A percentile compares a stretch with the other conserved stretches of the same genome.
Conservation (phyloP, 2,113 vertebrate genomes). For the Elgaria multicarinata region DNA sequence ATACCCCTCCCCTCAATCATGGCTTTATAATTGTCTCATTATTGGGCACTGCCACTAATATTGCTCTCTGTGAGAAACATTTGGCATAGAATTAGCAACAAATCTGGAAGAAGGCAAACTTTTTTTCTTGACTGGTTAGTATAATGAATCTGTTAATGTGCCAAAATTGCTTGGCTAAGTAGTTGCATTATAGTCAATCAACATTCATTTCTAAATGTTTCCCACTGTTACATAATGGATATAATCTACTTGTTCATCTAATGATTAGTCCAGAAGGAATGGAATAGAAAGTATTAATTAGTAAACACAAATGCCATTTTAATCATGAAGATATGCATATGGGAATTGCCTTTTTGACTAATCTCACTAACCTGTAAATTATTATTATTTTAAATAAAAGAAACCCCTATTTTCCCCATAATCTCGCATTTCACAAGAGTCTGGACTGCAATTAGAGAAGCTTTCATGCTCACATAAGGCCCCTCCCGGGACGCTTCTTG, state of each 20-base stretch:
- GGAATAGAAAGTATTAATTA: conserved; percentile 25
- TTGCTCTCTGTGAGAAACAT: conserved; percentile 43
- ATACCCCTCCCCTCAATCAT: conserved; percentile 26
- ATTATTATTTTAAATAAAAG: conserved; percentile 20
- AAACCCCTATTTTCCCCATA: conserved; percentile 43
- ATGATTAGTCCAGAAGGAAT: conserved; percentile 30
- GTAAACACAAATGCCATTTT: conserved; percentile 36
- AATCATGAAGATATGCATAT: conserved; percentile 5
- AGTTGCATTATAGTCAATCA: neutral
- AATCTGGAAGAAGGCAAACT: conserved; percentile 23
- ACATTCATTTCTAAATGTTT: conserved; percentile 47
- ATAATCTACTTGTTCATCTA: neutral
- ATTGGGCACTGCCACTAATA: conserved; percentile 47
- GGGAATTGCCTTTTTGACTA: conserved; percentile 3
- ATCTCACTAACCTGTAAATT: conserved; percentile 20
- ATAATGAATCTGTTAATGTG: neutral
- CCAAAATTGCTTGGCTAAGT: neutral
- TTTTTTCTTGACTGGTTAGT: neutral
- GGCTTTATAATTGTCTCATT: conserved; percentile 53
- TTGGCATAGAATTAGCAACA: conserved; percentile 32
- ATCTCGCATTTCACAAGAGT: conserved; percentile 61
- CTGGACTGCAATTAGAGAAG: conserved; percentile 63
- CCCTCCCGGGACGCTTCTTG: conserved; percentile 68
- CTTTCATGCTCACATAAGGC: conserved; percentile 58
- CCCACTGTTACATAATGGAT: neutral